Conservation (phyloP, 2,797 vertebrate species). For the Sebastiscus albofasciatus region DNA sequence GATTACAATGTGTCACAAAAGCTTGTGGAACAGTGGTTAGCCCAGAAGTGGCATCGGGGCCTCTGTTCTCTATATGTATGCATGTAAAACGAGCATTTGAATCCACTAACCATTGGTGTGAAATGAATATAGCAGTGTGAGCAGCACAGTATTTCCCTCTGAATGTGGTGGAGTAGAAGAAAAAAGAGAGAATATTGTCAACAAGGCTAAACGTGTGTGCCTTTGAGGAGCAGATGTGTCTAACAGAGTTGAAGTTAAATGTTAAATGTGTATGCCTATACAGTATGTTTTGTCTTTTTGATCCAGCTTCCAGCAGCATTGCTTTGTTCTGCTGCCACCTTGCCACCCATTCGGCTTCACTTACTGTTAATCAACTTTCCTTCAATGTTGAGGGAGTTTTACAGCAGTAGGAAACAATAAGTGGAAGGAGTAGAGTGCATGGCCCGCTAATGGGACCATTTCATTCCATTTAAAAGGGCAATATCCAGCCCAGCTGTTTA, state of each 20-base stretch:
- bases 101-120: neutral
- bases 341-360: slow-evolving; percentile 43
- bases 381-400: slow-evolving; percentile 55
- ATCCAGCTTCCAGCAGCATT: slow-evolving; percentile 22
- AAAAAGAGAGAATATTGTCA: neutral
- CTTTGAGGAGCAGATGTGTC: neutral
- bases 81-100: neutral
- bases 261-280: neutral
- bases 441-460: slow-evolving; percentile 71
- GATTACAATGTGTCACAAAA: neutral
- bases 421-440: slow-evolving; percentile 57
- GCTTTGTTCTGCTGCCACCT: slow-evolving; percentile 39
- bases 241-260: slow-evolving; percentile 9
- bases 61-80: neutral
- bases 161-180: neutral
- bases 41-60: neutral
- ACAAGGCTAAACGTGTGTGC: neutral
- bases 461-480: slow-evolving; percentile 77
- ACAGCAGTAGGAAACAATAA: slow-evolving; percentile 61
- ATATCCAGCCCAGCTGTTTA: slow-evolving; percentile 78
- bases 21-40: neutral
- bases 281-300: slow-evolving; percentile 21
- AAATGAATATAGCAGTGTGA: neutral
- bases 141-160: neutral
- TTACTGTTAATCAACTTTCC: slow-evolving; percentile 68